A percentile compares a stretch with the other conserved stretches of the same genome.
phyloP scores from a whole-genome alignment of 2,113 vertebrate species.

The Sardina pilchardus region DNA sequence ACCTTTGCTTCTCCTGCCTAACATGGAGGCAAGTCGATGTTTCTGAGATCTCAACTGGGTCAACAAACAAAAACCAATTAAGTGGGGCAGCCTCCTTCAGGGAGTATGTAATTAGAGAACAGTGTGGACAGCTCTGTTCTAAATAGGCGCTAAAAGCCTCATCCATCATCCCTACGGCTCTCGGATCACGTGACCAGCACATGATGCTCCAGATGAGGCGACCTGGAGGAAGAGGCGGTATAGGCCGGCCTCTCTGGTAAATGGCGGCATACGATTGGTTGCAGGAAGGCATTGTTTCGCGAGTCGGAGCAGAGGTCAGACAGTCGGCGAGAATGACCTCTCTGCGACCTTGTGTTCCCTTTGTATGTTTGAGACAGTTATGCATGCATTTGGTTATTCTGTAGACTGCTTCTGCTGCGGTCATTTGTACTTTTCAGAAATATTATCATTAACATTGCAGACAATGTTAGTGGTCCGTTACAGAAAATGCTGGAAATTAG shows the following conservation, averaged over 20 bases:
- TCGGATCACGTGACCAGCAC: conserved; percentile 37
- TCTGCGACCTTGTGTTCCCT: conserved; percentile 32
- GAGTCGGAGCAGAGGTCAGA: conserved; percentile 20
- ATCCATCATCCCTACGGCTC: conserved; percentile 40
- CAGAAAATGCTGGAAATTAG: neutral
- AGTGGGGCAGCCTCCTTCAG: conserved; percentile 40
- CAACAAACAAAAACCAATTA: conserved; percentile 54
- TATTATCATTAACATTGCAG: neutral
- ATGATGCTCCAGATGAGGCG: conserved; percentile 15
- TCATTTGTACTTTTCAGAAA: neutral
- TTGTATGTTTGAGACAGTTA: conserved; percentile 6
- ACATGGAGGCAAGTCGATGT: neutral
- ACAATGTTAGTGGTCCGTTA: neutral
- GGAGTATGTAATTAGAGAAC: conserved; percentile 43
- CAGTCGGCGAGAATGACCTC: conserved; percentile 22
- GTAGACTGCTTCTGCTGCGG: neutral
- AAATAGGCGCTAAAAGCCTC: conserved; percentile 51
- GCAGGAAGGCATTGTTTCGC: neutral
- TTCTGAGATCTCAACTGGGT: conserved; percentile 38
- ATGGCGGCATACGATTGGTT: neutral
- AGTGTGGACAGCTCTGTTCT: conserved; percentile 49
- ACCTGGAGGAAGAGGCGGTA: conserved; percentile 2
- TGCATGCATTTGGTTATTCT: neutral
- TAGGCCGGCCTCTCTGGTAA: neutral
- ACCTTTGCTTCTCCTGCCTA: conserved; percentile 20